Evolutionary conservation across 2,113 vertebrate species (phyloP), one percentile per base, ranked within the genome.

Genomic region (Octodon degus): DNA sequence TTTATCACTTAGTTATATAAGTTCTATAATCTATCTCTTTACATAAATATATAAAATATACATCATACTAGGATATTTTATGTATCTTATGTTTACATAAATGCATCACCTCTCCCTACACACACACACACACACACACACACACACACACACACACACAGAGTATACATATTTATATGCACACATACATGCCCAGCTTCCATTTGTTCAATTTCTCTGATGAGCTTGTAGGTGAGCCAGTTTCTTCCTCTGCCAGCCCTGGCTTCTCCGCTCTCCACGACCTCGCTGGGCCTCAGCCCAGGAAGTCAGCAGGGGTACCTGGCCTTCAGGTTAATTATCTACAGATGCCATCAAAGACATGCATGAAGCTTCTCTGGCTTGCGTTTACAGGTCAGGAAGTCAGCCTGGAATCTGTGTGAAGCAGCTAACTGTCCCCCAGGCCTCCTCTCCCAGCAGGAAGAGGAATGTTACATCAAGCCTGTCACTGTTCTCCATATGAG

Each of bases 351-450:
- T 60, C 67, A 27, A 32, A 74, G 80, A 34, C 76, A 24, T 60
- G 24, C 2, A 12, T 5, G 14, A 20, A 16, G 55, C 4, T 7
- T 0, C 88, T 63, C 67, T 16, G 13, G 55, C 67, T 22, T 53
- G 81, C 20, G 14, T 65, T 67, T 62, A 47, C 9, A 2, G 34
- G 34, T 65, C 2, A 5, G 53, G 43, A 34, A 50, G 43, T 37
- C 62, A 37, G 77, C 53, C 24, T 40, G 0, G 5, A 12, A 65
- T 37, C 13, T 3, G 27, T 0, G 1, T 2, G 37, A n/a, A 34
- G 60, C 17, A 0, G 80, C 5, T 8, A 16, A 17, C 30, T 0
- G 0, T 19, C 8, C 25, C 77, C 81, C 11, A 40, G 62, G 62
- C 22, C 90, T 91, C 70, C 30, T 7, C 3, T 7, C 86, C 87